phyloP scores from a whole-genome alignment of 92 coral and sea anemone genomes.

The Parazoanthus swiftii region DNA sequence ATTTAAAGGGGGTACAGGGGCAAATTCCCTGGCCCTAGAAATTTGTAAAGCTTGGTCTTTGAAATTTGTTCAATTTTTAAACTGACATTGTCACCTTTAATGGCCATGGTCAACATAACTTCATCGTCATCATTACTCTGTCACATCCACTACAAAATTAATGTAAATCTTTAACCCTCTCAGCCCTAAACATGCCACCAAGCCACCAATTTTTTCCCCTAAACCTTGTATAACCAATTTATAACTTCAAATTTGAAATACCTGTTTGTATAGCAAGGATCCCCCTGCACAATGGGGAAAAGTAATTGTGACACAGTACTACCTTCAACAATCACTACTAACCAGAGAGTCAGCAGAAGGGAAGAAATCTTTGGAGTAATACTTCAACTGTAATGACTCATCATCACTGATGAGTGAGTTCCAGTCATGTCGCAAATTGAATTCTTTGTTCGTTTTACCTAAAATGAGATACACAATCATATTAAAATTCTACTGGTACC shows the following conservation, averaged over 20 bases:
- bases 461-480: background rate
- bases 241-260: too few relatives aligned
- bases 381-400: slow-evolving; percentile 79
- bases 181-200: background rate
- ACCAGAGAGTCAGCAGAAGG: slow-evolving; percentile 89
- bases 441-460: slow-evolving; percentile 99
- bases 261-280: background rate
- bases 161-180: too few relatives aligned
- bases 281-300: too few relatives aligned
- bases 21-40: too few relatives aligned
- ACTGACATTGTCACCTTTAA: background rate
- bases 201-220: background rate
- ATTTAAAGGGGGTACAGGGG: too few relatives aligned
- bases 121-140: background rate
- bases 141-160: background rate
- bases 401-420: slow-evolving; percentile 97
- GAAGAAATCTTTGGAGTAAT: slow-evolving; percentile 84
- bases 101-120: background rate
- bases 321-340: slow-evolving; percentile 15
- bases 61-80: too few relatives aligned
- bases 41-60: too few relatives aligned
- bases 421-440: slow-evolving; percentile 98
- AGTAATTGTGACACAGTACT: too few relatives aligned
- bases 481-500: background rate
- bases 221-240: too few relatives aligned